These are phyloP conservation scores for Coenobita brevimanus DNA, from an alignment of 1,140 invertebrate species.

Conservation along the genomic window DNA sequence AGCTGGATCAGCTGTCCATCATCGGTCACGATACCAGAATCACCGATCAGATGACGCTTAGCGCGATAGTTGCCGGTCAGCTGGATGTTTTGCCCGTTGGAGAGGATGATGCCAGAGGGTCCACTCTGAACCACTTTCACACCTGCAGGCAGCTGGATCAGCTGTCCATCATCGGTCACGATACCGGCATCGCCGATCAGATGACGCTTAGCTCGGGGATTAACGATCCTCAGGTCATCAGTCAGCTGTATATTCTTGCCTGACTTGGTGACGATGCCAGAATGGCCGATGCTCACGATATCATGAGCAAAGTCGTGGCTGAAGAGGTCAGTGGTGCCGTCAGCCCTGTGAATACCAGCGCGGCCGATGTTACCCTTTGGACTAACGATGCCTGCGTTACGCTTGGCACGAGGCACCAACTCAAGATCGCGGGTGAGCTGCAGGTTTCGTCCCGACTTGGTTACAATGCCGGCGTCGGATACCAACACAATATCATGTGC, in stretches of 20 bases:
- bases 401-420: no score
- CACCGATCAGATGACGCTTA: conserved; percentile 23
- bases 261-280: no score
- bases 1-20: conserved; percentile 56
- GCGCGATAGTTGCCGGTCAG: not conserved
- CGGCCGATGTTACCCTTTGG: no score
- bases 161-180: conserved; percentile 1
- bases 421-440: no score
- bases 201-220: conserved; percentile 6
- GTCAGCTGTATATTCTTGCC: no score
- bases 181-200: conserved; percentile 34
- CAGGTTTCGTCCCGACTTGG: not conserved
- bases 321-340: no score
- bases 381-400: no score
- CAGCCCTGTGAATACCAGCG: no score
- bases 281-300: no score
- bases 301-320: no score
- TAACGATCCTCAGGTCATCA: no score
- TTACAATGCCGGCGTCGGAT: conserved; percentile 32
- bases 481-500: not conserved
- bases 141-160: conserved; percentile 47
- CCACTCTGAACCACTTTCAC: conserved; percentile 33
- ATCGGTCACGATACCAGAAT: conserved; percentile 25
- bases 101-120: conserved; percentile 61
- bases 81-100: conserved; percentile 61